phyloP scores from a whole-genome alignment of 2,113 vertebrate genomes.

The Pagrus major region DNA sequence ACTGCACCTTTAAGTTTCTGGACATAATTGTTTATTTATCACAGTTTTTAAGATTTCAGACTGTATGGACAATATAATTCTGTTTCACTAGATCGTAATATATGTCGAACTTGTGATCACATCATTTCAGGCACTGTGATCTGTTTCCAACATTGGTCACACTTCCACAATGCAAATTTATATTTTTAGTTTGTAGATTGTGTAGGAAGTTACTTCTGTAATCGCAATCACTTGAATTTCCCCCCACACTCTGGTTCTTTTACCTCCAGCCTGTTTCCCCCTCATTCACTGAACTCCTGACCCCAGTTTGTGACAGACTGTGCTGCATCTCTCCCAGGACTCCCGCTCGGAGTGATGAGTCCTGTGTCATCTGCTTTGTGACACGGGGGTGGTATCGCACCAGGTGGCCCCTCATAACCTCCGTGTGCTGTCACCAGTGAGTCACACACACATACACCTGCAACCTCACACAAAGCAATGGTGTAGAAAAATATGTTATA shows the following conservation, averaged over 20 bases:
- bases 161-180: too few relatives aligned
- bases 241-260: not conserved
- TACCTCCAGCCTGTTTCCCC: not conserved
- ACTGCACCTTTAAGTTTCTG: too few relatives aligned
- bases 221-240: not conserved
- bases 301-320: slow-evolving; percentile 46
- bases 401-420: slow-evolving; percentile 54
- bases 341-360: slow-evolving; percentile 35
- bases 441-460: slow-evolving; percentile 39
- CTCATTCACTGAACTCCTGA: slow-evolving; percentile 44
- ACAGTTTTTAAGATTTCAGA: not conserved
- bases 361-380: slow-evolving; percentile 52
- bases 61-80: not conserved
- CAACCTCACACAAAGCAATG: slow-evolving; percentile 26
- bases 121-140: not conserved
- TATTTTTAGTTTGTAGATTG: not conserved
- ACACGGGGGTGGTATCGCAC: slow-evolving; percentile 2
- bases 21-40: not conserved
- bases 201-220: not conserved
- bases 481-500: slow-evolving; percentile 28
- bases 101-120: not conserved
- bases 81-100: not conserved
- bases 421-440: slow-evolving; percentile 49
- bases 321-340: slow-evolving; percentile 43
- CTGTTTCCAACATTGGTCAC: not conserved